Conservation (phyloP, 2,797 vertebrate species). For the Typhlichthys eigenmanni region DNA sequence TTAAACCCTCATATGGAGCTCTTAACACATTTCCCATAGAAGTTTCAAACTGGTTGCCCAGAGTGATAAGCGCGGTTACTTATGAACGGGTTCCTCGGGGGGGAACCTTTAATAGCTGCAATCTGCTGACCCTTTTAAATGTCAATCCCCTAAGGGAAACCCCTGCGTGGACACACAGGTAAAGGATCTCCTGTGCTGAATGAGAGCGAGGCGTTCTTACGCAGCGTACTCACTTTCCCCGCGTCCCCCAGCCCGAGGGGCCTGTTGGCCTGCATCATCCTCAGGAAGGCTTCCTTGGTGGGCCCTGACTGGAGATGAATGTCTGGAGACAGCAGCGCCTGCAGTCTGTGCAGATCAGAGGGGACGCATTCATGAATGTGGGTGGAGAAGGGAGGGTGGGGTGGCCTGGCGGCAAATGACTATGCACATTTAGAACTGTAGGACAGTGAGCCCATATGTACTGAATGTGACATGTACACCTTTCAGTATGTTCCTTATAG, state of each 20-base stretch:
- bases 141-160: neutral
- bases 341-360: constrained; percentile 19
- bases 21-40: neutral
- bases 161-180: neutral
- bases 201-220: too few relatives aligned
- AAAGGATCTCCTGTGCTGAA: too few relatives aligned
- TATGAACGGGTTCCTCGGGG: neutral
- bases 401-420: too few relatives aligned
- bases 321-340: constrained; percentile 52
- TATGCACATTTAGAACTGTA: too few relatives aligned
- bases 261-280: constrained; percentile 79
- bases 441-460: too few relatives aligned
- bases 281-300: constrained; percentile 83
- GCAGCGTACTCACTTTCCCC: constrained; percentile 76
- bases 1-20: neutral
- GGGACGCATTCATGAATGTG: neutral
- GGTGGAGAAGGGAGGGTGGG: neutral
- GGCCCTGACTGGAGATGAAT: constrained; percentile 74
- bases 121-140: neutral
- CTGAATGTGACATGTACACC: too few relatives aligned
- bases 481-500: too few relatives aligned
- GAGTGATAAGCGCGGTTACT: neutral
- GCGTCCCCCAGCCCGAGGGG: constrained; percentile 73
- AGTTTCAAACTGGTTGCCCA: neutral
- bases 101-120: neutral